A percentile compares a stretch with the other conserved stretches of the same genome.
These are phyloP conservation scores for Neoarius graeffei DNA, from an alignment of 2,113 vertebrate genomes.

Conservation along the genomic window DNA sequence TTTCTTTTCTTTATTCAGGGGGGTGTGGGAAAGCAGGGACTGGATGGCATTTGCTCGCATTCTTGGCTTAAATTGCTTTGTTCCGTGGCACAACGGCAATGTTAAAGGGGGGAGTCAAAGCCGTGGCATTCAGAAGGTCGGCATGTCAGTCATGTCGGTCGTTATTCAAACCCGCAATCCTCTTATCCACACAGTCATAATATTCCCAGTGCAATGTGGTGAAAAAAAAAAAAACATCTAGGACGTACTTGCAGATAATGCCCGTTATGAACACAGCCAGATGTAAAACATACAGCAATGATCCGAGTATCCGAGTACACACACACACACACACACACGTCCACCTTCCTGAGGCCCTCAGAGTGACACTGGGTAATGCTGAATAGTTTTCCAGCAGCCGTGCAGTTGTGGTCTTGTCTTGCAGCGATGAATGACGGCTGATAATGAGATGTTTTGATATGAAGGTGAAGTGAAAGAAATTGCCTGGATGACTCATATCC, in stretches of 20 bases:
- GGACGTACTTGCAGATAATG: neutral
- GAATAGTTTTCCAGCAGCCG: conserved; percentile 55
- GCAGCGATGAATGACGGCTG: conserved; percentile 69
- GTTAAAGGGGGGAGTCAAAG: neutral
- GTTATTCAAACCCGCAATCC: neutral
- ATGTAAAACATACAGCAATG: neutral
- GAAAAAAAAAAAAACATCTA: neutral
- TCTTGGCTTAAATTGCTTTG: neutral
- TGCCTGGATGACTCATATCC: conserved; percentile 75
- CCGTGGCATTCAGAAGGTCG: neutral
- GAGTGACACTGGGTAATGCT: conserved; percentile 35
- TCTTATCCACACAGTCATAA: neutral
- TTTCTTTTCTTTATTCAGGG: neutral
- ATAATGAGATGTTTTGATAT: conserved; percentile 72
- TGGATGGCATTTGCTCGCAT: neutral
- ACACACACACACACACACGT: conserved; percentile 6
- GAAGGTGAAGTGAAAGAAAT: conserved; percentile 67
- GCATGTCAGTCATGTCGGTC: neutral
- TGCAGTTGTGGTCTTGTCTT: conserved; percentile 59
- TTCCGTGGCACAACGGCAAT: neutral
- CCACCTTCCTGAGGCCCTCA: conserved; percentile 19
- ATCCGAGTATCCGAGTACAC: neutral
- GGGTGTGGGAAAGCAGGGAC: neutral
- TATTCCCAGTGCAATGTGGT: neutral
- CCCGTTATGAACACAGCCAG: neutral